Evolutionary conservation across 1,140 invertebrate genomes (phyloP), one percentile per base, ranked within the genome.

Genomic region (Bicyclus anynana): DNA sequence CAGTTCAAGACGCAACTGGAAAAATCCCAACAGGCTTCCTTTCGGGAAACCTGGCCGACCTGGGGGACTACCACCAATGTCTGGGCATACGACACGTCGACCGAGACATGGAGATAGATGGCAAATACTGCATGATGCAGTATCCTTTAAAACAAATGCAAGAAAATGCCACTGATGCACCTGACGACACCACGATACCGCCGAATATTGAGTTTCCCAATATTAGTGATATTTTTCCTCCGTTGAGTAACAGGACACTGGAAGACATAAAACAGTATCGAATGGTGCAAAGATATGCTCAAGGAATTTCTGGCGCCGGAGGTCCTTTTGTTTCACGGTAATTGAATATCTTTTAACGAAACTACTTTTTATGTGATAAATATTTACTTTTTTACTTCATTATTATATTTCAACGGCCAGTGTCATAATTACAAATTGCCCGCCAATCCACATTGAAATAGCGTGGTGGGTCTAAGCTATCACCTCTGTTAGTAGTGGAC

Each of bases 31-130:
- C 62, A 47, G 71, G 73, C 21, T 46, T 80, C 14, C 13, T 74
- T 6, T 7, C 65, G 49, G 68, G 64, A 9, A 80, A 80, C 20
- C 49, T 59, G n/a, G 55, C 62, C 2, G 73, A 80, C 12, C 27
- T 76, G 5, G 75, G 75, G 0, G 76, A 75, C 37, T 80, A 75
- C 29, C 46, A 71, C 23, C 66, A 76, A 69, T 83, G 80, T 59
- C 48, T 83, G 2, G 66, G 20, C 0, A 74, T 83, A 23, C 58
- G 64, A 21, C 26, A 64, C 37, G 33, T 59, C 2, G 21, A 56
- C 9, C 46, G 59, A 20, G 26, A 60, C 1, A 44, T 54, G 21
- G 27, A 37, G 7, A 50, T 60, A n/a, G 27, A 54, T 50, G 58
- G 58, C 1, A 60, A 60, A 49, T 60, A 60, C 9, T 66, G 64